Evolutionary conservation across 2,888 invertebrate genomes (phyloP).

Genomic region (Xylocampa areola): DNA sequence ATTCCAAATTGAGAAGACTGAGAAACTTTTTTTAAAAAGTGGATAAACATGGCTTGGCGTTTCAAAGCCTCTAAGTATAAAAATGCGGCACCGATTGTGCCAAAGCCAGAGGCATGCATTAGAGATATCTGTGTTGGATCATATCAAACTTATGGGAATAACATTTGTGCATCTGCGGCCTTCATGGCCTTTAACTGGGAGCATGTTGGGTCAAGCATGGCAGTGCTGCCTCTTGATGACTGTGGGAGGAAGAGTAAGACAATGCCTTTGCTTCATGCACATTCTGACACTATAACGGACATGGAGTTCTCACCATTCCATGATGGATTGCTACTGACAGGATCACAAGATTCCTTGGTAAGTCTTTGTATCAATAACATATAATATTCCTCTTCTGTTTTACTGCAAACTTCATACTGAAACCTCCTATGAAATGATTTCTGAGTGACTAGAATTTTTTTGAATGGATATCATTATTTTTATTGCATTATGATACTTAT

Average conservation of each 20-base stretch:
- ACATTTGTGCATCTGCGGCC: conserved; percentile 97
- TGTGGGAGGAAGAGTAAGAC: conserved; percentile 96
- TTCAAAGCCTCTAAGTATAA: conserved; percentile 99
- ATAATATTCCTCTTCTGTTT: neutral
- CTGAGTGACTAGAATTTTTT: too few species aligned
- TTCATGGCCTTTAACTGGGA: conserved; percentile 99
- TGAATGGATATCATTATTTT: too few species aligned
- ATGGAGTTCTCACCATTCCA: conserved; percentile 99
- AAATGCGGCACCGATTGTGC: conserved; percentile 98
- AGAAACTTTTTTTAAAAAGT: conserved; percentile 74
- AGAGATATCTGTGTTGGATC: conserved; percentile 97
- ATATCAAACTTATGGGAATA: conserved; percentile 98
- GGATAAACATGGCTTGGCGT: conserved; percentile 95
- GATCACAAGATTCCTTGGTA: conserved; percentile 96
- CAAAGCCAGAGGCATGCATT: conserved; percentile 97
- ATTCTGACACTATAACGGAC: conserved; percentile 97
- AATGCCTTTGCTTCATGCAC: conserved; percentile 95
- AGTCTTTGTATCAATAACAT: conserved; percentile 59
- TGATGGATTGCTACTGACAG: conserved; percentile 97
- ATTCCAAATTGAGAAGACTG: conserved; percentile 87
- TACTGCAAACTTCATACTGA: neutral
- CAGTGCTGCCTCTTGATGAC: conserved; percentile 96
- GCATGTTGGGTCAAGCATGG: conserved; percentile 96
- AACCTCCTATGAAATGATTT: too few species aligned
- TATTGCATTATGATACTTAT: too few species aligned